These are phyloP conservation scores for Octopus sinensis DNA, from an alignment of 1,140 invertebrate species.

Conservation along the genomic window DNA sequence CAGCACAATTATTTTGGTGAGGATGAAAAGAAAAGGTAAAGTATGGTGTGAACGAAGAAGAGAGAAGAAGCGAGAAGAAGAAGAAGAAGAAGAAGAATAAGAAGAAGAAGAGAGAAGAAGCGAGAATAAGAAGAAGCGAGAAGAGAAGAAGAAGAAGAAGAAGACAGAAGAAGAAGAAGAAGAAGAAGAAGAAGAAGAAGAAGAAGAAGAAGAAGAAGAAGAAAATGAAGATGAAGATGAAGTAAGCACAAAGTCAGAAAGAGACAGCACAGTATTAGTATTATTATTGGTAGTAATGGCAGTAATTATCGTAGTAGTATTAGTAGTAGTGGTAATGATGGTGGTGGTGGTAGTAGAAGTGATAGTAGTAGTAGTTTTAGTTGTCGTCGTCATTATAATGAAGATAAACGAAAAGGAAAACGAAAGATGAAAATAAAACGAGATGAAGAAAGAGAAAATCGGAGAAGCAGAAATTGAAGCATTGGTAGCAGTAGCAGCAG, in stretches of 20 bases:
- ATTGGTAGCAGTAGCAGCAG: too few species aligned
- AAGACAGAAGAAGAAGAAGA: slow-evolving; percentile 11
- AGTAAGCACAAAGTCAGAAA: background rate
- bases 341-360: too few species aligned
- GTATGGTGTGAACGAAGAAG: slow-evolving; percentile 1
- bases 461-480: too few species aligned
- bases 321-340: too few species aligned
- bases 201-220: background rate
- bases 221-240: background rate
- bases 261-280: background rate
- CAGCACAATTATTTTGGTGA: too few species aligned
- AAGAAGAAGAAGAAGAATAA: slow-evolving; percentile 8
- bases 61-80: slow-evolving; percentile 12
- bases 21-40: background rate
- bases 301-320: too few species aligned
- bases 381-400: too few species aligned
- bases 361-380: too few species aligned
- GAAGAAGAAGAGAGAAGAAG: background rate
- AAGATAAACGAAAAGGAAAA: too few species aligned
- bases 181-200: background rate
- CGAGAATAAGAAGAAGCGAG: background rate
- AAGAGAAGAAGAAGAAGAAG: slow-evolving; percentile 16
- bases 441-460: too few species aligned
- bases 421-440: too few species aligned
- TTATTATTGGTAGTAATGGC: background rate